These are phyloP conservation scores for Argynnis bischoffii DNA, from an alignment of 2,888 invertebrate genomes.

Conservation along the genomic window DNA sequence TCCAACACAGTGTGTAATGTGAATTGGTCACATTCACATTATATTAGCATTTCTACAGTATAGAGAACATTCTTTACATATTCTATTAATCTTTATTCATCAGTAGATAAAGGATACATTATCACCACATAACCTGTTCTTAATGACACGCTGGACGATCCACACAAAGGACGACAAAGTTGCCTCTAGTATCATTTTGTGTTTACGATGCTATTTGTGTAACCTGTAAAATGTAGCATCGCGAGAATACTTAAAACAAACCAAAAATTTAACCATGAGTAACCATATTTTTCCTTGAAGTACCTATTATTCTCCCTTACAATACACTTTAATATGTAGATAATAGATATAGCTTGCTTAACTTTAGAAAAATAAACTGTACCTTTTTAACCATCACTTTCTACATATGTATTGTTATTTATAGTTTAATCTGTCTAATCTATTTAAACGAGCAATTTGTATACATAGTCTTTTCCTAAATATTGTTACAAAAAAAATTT, in stretches of 20 bases:
- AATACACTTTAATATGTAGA: no score
- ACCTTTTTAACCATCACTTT: no score
- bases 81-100: neutral
- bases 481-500: no score
- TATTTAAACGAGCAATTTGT: no score
- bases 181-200: conserved; percentile 32
- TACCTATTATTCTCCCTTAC: no score
- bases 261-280: conserved; percentile 29
- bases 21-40: neutral
- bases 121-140: neutral
- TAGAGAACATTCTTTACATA: neutral
- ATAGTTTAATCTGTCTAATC: no score
- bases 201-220: conserved; percentile 42
- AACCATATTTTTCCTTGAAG: conserved; percentile 14
- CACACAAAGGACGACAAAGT: conserved; percentile 28
- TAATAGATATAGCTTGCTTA: no score
- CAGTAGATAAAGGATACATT: neutral
- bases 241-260: conserved; percentile 31
- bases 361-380: no score
- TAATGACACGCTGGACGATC: conserved; percentile 17
- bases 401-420: no score
- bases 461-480: no score
- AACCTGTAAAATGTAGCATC: conserved; percentile 41
- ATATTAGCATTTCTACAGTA: neutral
- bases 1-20: neutral